Evolutionary conservation across 1,140 invertebrate species (phyloP).

Genomic region (Heliconius nattereri): DNA sequence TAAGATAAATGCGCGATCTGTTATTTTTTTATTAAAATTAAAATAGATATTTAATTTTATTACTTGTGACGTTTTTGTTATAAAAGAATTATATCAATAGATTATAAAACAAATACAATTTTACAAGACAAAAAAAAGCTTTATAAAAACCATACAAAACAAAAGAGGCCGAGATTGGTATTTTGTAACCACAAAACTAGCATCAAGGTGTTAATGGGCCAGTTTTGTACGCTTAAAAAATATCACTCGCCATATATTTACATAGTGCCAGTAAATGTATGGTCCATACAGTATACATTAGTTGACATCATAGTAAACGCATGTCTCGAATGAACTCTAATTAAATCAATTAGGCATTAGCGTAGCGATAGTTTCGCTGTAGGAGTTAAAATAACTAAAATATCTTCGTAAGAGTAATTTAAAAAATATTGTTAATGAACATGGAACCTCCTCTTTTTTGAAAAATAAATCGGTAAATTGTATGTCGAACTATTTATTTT

Average conservation of each 20-base stretch:
- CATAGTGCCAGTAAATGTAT: constrained; percentile 26
- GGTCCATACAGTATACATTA: background rate
- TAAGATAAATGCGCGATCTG: constrained; percentile 26
- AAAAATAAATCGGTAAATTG: too few relatives aligned
- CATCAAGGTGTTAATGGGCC: constrained; percentile 49
- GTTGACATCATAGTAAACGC: constrained; percentile 18
- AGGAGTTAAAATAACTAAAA: background rate
- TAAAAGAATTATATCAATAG: too few relatives aligned
- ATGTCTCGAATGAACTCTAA: constrained; percentile 12
- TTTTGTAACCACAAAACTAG: constrained; percentile 39
- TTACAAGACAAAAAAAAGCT: too few relatives aligned
- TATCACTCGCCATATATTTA: constrained; percentile 37
- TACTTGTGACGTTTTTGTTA: too few relatives aligned
- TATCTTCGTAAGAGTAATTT: background rate
- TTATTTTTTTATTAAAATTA: background rate
- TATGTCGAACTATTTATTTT: too few relatives aligned
- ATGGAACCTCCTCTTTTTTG: too few relatives aligned
- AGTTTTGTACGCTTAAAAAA: constrained; percentile 49
- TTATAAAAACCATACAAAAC: background rate
- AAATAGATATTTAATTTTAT: background rate
- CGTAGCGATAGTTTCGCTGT: background rate
- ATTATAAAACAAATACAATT: too few relatives aligned
- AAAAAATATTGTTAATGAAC: too few relatives aligned
- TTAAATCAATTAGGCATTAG: constrained; percentile 19
- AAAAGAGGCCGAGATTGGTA: background rate